phyloP scores from a whole-genome alignment of 2,888 invertebrate species.

The Lycaena phlaeas region DNA sequence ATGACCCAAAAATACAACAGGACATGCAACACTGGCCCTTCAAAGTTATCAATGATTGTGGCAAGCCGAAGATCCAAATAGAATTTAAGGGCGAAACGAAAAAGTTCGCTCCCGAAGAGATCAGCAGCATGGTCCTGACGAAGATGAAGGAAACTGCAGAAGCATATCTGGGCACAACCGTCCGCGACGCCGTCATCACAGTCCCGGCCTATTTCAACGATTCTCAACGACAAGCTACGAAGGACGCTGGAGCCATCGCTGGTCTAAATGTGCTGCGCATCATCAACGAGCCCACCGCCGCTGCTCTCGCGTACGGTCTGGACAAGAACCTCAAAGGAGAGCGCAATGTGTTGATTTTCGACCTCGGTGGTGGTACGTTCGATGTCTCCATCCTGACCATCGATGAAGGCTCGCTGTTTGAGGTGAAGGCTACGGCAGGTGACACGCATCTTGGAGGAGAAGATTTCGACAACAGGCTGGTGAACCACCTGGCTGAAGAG shows the following conservation, averaged over 20 bases:
- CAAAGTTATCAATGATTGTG: constrained; percentile 75
- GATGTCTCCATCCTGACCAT: constrained; percentile 89
- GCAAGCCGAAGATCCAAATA: constrained; percentile 79
- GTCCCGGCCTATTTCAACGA: constrained; percentile 87
- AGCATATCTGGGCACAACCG: constrained; percentile 76
- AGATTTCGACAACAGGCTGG: constrained; percentile 77
- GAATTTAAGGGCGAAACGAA: constrained; percentile 78
- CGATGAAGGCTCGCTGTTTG: constrained; percentile 83
- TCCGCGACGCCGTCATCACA: constrained; percentile 84
- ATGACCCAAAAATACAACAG: constrained; percentile 81
- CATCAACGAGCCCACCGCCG: constrained; percentile 87
- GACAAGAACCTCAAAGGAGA: constrained; percentile 78
- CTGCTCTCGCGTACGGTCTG: constrained; percentile 80
- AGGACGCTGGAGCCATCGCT: constrained; percentile 85
- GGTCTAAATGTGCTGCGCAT: constrained; percentile 87
- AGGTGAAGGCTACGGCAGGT: constrained; percentile 87
- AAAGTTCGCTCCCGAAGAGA: constrained; percentile 78
- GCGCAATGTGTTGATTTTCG: constrained; percentile 77
- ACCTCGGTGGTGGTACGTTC: constrained; percentile 80
- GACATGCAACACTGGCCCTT: constrained; percentile 92
- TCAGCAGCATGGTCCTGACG: constrained; percentile 77
- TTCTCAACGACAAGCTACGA: constrained; percentile 83
- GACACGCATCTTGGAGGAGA: constrained; percentile 89
- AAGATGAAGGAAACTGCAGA: constrained; percentile 78
- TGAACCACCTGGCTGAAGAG: constrained; percentile 78